Base-by-base conservation (phyloP, 2,888 invertebrate species). In the Teleogryllus oceanicus region DNA sequence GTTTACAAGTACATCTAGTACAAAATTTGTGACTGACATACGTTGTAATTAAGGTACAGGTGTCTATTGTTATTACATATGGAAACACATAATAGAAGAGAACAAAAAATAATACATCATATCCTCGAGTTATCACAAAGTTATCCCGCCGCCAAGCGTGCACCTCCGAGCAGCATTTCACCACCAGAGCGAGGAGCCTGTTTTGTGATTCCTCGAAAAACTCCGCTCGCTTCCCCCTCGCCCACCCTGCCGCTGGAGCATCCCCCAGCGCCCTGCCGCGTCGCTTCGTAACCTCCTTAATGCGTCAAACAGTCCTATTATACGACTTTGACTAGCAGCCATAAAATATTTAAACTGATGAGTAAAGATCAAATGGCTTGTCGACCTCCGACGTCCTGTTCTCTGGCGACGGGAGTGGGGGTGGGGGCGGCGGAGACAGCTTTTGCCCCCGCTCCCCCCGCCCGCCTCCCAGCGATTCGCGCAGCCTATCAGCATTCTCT, bases 261-360 rank as follows among this genome's bases (percentile, higher is more conserved):
- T 11, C 62, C n/a, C 62, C n/a, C 13, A 2, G n/a, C 13, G 16
- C n/a, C 62, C 62, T n/a, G 16, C 62, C 13, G 13, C 62, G 16
- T 4, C 62, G n/a, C 16, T 62, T 77, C 49, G 50, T 21, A 24
- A 78, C 21, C 50, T 51, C 24, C 78, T 51, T 78, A 79, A 79
- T 79, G 79, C 78, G 75, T 87, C 87, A 87, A 88, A 87, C 87
- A 87, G 87, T 86, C 86, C 87, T 86, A 87, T 87, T 88, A 88
- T 62, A n/a, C 87, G 87, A 87, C 84, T 87, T 83, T 87, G 86
- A 86, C 86, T 87, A 87, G 86, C 87, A 87, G 87, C 87, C 87
- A 87, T 88, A 86, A 87, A 88, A 87, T 87, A 88, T 88, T 81
- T 80, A 80, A 80, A 78, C 80, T 79, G 79, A 74, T 80, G 80